Percentiles rank a stretch among this genome's conserved stretches.
phyloP scores from a whole-genome alignment of 2,888 invertebrate genomes.

The Diarsia dahlii region DNA sequence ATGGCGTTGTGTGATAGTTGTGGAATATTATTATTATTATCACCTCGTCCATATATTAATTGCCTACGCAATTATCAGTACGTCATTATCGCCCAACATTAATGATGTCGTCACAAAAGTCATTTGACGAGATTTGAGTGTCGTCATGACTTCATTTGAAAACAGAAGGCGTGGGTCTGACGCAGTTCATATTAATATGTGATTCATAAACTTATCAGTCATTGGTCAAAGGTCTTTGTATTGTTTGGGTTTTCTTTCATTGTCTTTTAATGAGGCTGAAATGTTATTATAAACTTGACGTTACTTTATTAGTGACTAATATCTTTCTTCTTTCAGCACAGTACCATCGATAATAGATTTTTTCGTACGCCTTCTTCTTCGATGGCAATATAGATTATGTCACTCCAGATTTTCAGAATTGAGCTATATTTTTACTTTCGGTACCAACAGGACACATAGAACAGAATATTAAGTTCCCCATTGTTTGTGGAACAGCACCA shows the following conservation, averaged over 20 bases:
- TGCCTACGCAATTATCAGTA: background rate
- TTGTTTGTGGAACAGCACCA: no score
- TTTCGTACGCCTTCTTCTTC: no score
- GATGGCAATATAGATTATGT: no score
- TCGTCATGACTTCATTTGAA: conserved; percentile 29
- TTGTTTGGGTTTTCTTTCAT: conserved; percentile 43
- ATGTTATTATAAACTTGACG: conserved; percentile 20
- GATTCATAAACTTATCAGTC: conserved; percentile 26
- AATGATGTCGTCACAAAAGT: conserved; percentile 17
- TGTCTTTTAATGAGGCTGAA: conserved; percentile 30
- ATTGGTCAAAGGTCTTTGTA: conserved; percentile 42
- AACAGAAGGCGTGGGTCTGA: conserved; percentile 39
- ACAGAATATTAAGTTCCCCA: no score
- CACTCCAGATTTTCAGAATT: no score
- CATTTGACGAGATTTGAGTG: background rate
- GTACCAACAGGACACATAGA: no score
- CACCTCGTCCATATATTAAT: background rate
- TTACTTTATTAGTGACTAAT: conserved; percentile 3
- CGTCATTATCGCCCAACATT: background rate
- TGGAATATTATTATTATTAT: no score
- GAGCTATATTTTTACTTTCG: no score
- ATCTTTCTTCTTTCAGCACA: background rate
- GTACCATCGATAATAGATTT: background rate
- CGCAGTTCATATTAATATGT: conserved; percentile 9
- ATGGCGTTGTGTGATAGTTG: no score